Base-by-base conservation (phyloP, 1,140 invertebrate species). In the Sycobia sp. region DNA sequence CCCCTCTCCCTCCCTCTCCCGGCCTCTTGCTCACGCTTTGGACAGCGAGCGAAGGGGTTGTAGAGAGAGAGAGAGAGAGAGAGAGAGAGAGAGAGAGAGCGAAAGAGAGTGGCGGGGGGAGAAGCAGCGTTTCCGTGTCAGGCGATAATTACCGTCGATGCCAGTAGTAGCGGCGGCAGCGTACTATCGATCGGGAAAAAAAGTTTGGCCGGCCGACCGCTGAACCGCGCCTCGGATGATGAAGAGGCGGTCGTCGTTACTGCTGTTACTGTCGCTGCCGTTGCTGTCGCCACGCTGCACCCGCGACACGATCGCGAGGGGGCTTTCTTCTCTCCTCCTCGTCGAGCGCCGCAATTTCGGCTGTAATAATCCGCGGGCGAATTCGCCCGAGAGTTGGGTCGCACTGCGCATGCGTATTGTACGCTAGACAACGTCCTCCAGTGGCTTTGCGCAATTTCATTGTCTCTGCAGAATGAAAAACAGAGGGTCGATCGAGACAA, bases 171-270 rank as follows among this genome's bases (percentile, higher is more conserved):
- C 49, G 61, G 57, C 60, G 61, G 57, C 67, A 61, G 57, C 51
- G 65, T 20, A 29, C 43, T 68, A 72, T 72, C 57, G 71, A 69
- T 72, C 57, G 67, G 62, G 11, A n/a, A 36, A 49, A 68, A 70
- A 69, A 66, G 65, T 61, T 11, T 44, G 34, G 62, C 61, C 32
- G 67, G 50, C 32, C 22, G 11, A 4, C 29, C 29, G 50, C 51
- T 64, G 75, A 76, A 77, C n/a, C n/a, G n/a, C n/a, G 76, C 75
- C 75, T 63, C 20, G 67, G 63, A 78, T 77, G 76, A 78, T 77
- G 72, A 72, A 75, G 72, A 73, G 72, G 69, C 69, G 71, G 66
- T 50, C n/a, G n/a, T n/a, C n/a, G n/a, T n/a, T n/a, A n/a, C n/a
- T n/a, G n/a, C n/a, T n/a, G n/a, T n/a, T n/a, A n/a, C n/a, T n/a